A percentile compares a stretch with the other conserved stretches of the same genome.
phyloP scores from a whole-genome alignment of 2,888 invertebrate species.

The Synergus japonicus region DNA sequence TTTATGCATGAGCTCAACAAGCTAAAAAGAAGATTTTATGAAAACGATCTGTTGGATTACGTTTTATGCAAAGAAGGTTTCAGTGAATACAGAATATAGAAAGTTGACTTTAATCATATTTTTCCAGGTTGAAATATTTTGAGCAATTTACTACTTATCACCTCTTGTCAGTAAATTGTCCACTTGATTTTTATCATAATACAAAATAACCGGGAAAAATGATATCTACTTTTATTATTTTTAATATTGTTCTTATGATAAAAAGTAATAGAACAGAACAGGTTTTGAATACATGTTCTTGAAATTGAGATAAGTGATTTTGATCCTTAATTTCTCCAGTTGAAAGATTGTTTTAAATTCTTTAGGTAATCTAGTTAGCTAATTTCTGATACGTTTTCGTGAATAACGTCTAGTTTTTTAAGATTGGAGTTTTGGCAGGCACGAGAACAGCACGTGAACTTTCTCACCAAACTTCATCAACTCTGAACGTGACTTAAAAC shows the following conservation, averaged over 20 bases:
- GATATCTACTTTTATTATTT: too few relatives aligned
- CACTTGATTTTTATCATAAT: not conserved
- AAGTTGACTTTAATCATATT: slow-evolving; percentile 3
- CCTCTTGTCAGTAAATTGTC: not conserved
- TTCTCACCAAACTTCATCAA: slow-evolving; percentile 52
- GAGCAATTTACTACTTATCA: slow-evolving; percentile 1
- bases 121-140: not conserved
- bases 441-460: slow-evolving; percentile 49
- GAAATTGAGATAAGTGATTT: too few relatives aligned
- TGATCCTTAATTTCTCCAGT: not conserved
- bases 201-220: too few relatives aligned
- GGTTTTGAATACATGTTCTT: too few relatives aligned
- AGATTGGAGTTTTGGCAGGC: not conserved
- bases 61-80: slow-evolving; percentile 11
- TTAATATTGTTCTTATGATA: too few relatives aligned
- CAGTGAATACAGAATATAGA: not conserved
- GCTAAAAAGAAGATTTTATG: slow-evolving; percentile 9
- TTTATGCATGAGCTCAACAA: slow-evolving; percentile 15
- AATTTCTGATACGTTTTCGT: not conserved
- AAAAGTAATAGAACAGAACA: too few relatives aligned
- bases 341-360: not conserved
- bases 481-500: slow-evolving; percentile 42
- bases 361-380: not conserved
- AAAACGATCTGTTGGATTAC: slow-evolving; percentile 14
- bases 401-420: not conserved